phyloP scores from a whole-genome alignment of 2,797 vertebrate species.

The Amblyraja radiata region DNA sequence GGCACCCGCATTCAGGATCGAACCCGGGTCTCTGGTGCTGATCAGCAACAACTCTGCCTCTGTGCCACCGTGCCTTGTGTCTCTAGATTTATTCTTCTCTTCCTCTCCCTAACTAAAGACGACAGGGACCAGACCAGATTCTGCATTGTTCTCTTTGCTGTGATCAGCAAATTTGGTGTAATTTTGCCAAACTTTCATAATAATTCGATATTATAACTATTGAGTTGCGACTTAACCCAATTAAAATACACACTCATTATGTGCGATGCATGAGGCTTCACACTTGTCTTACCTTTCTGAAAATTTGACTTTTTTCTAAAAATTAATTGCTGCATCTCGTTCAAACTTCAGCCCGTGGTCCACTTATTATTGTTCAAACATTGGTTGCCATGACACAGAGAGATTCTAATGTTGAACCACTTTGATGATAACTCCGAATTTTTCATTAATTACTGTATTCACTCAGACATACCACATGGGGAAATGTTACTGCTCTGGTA shows the following conservation, averaged over 20 bases:
- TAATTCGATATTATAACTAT: not conserved
- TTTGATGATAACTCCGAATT: not conserved
- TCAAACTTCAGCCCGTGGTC: not conserved
- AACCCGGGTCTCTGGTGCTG: no score
- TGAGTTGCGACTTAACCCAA: not conserved
- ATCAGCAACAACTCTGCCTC: no score
- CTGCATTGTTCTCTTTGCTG: not conserved
- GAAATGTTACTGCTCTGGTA: not conserved
- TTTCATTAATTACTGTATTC: not conserved
- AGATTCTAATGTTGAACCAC: not conserved
- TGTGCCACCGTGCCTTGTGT: no score
- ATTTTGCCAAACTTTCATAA: not conserved
- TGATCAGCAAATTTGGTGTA: not conserved
- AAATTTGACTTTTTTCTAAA: not conserved
- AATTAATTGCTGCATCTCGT: not conserved
- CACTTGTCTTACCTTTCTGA: not conserved
- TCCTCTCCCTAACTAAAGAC: not conserved
- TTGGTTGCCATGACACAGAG: not conserved
- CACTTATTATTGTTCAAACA: not conserved
- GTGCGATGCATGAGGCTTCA: no score
- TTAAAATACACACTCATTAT: not conserved
- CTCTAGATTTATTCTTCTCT: not conserved
- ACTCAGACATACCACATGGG: not conserved
- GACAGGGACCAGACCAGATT: not conserved
- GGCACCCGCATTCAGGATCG: no score